A percentile compares a stretch with the other conserved stretches of the same genome.
Evolutionary conservation across 2,797 vertebrate species (phyloP).

Genomic region (Molothrus ater): DNA sequence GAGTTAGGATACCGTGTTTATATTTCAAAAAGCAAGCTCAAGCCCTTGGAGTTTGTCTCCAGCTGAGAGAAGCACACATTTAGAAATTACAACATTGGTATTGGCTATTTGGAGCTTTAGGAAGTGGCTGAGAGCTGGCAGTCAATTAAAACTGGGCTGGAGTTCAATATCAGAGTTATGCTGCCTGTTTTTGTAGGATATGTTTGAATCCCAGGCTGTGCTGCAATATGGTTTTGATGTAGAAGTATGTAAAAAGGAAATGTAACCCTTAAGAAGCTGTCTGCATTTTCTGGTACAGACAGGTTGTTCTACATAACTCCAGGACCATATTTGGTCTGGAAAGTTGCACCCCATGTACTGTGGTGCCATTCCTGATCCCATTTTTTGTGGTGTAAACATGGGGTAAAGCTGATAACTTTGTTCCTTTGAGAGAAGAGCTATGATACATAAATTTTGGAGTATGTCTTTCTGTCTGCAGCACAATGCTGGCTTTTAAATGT

Average conservation of each 20-base stretch:
- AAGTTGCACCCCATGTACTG: not conserved
- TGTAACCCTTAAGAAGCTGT: conserved; percentile 74
- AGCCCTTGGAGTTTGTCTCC: conserved; percentile 60
- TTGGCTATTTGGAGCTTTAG: conserved; percentile 71
- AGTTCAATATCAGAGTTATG: conserved; percentile 75
- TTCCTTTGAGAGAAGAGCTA: not conserved
- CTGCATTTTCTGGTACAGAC: conserved; percentile 65
- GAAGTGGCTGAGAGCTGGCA: conserved; percentile 75
- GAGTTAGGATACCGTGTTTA: conserved; percentile 60
- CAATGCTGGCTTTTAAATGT: not conserved
- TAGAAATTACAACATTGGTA: conserved; percentile 70
- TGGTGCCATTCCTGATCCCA: not conserved
- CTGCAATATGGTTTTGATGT: conserved; percentile 80
- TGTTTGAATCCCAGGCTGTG: conserved; percentile 51
- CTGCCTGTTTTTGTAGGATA: conserved; percentile 74
- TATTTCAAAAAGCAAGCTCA: conserved; percentile 67
- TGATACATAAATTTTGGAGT: not conserved
- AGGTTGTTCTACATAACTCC: conserved; percentile 24
- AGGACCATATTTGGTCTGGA: not conserved
- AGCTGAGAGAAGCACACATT: conserved; percentile 64
- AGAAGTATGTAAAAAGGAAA: conserved; percentile 78
- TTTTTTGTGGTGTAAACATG: not conserved
- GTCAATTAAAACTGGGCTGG: conserved; percentile 78
- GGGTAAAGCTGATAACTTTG: not conserved
- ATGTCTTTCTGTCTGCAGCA: not conserved